Base-by-base conservation (phyloP, 1,140 invertebrate species). In the Sycobia sp. region DNA sequence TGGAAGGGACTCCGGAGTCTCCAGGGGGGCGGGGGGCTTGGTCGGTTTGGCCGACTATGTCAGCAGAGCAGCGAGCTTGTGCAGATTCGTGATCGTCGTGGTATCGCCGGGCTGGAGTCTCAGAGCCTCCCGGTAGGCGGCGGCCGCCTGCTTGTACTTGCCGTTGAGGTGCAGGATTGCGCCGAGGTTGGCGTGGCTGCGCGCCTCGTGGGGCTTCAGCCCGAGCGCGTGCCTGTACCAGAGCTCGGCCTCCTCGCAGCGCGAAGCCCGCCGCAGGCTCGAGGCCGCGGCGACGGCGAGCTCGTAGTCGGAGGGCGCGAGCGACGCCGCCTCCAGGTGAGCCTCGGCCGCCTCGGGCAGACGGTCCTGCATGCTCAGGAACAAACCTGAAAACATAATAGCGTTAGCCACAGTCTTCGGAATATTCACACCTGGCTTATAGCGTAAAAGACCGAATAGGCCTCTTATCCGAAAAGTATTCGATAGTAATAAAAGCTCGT, bases 131-230 rank as follows among this genome's bases (percentile, higher is more conserved):
- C 90, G 82, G 78, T 97, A 97, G 53, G 91, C 90, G 8, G 85
- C 79, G 23, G 92, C 91, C 0, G 95, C 95, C 73, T 95, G 91
- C 14, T 83, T 80, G 61, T 93, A 90, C 82, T 96, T 95, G 10
- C 92, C 92, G 76, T 96, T 94, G 47, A 96, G 82, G 81, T 97
- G 95, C 22, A 95, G 83, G 74, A 98, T 97, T 41, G 95, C 95
- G 16, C 95, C 95, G 32, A 97, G 81, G 78, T 97, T 97, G 71
- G 95, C 94, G 77, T 96, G 93, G 55, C 91, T 91, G 58, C 91
- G 86, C 0, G 94, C 90, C 71, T 95, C 91, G 89, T 93, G 85
- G 22, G 90, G 90, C 76, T 86, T 85, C 4, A 92, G 76, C n/a
- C 77, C 75, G 2, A 88, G 86, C 9, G 90, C 90, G 74, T 87